Evolutionary conservation across 1,140 invertebrate genomes (phyloP).

Genomic region (Aricia agestis): DNA sequence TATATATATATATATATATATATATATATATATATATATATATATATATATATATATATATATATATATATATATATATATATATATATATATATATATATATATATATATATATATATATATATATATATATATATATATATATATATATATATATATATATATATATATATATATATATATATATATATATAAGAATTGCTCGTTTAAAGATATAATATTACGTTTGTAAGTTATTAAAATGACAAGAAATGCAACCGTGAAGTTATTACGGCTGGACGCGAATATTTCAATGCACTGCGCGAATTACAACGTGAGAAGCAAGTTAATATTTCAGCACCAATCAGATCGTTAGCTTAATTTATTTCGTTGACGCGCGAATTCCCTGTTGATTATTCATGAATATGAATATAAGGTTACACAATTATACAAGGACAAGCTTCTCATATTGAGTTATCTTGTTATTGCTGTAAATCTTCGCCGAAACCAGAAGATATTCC

Average conservation of each 20-base stretch:
- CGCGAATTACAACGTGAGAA: conserved; percentile 15
- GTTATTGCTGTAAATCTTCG: not conserved
- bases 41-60: no score
- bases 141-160: no score
- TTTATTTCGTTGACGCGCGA: conserved; percentile 23
- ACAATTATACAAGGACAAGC: conserved; percentile 7
- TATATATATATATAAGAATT: no score
- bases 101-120: no score
- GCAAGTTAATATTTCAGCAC: conserved; percentile 29
- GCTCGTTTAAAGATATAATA: no score
- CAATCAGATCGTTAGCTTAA: conserved; percentile 32
- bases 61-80: no score
- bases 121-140: no score
- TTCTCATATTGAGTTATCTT: not conserved
- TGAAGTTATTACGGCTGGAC: not conserved
- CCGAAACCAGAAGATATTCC: not conserved
- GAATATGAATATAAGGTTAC: conserved; percentile 17
- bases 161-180: no score
- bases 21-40: no score
- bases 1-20: no score
- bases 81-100: no score
- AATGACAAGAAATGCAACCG: not conserved
- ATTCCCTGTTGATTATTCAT: conserved; percentile 23
- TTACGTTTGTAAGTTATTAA: not conserved
- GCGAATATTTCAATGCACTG: conserved; percentile 11